phyloP scores from a whole-genome alignment of 2,113 vertebrate species.

The Agelaius tricolor region DNA sequence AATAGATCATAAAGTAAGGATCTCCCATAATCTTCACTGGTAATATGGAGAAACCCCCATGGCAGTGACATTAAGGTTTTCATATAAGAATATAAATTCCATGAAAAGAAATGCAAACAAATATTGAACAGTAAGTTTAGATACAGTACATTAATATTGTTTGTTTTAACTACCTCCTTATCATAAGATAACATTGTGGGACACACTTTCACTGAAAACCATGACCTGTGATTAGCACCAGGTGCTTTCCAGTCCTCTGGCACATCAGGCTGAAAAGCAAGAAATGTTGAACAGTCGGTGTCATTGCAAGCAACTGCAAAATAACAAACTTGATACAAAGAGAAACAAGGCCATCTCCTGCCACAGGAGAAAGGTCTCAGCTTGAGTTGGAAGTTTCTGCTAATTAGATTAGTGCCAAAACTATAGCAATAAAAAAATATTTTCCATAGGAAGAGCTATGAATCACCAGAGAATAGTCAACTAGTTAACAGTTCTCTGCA shows the following conservation, averaged over 20 bases:
- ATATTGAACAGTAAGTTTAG: not conserved
- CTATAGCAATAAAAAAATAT: not conserved
- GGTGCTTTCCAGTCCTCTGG: not conserved
- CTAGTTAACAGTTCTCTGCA: not conserved
- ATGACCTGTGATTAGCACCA: not conserved
- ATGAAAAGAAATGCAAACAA: slow-evolving; percentile 26
- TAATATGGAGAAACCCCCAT: not conserved
- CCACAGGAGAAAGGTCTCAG: not conserved
- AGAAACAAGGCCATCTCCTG: not conserved
- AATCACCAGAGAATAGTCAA: not conserved
- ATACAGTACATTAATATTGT: not conserved
- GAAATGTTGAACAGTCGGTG: not conserved
- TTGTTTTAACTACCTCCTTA: slow-evolving; percentile 1
- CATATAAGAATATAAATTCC: not conserved
- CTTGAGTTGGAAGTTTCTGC: not conserved
- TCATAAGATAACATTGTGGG: not conserved
- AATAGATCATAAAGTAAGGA: slow-evolving; percentile 4
- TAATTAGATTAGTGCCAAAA: not conserved
- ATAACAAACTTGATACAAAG: not conserved
- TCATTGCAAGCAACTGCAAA: not conserved
- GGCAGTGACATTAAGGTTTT: slow-evolving; percentile 5
- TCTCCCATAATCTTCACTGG: not conserved
- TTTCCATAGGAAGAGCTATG: not conserved
- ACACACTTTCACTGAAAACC: not conserved
- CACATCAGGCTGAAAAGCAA: not conserved